These are phyloP conservation scores for Drosophila subobscura DNA, from an alignment of 1,140 invertebrate genomes.

Conservation along the genomic window DNA sequence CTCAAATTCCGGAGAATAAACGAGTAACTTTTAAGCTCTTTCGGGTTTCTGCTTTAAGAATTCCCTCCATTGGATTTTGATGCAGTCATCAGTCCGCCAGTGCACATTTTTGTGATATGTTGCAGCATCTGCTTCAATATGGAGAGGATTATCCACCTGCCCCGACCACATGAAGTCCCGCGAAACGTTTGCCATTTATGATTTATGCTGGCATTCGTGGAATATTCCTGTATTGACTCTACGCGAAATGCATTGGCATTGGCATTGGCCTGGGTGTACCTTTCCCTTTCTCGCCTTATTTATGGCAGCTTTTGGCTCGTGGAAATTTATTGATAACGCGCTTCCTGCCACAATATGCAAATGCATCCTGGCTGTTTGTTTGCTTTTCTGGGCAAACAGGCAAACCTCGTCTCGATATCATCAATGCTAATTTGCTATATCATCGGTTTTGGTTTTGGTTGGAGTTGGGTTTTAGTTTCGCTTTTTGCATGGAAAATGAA, in stretches of 20 bases:
- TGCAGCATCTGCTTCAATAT: constrained; percentile 51
- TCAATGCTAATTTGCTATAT: constrained; percentile 24
- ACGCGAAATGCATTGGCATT: constrained; percentile 32
- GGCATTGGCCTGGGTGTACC: background rate
- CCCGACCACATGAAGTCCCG: background rate
- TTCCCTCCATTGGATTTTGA: background rate
- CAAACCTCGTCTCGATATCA: constrained; percentile 6
- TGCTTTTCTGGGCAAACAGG: constrained; percentile 22
- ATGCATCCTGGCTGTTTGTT: constrained; percentile 28
- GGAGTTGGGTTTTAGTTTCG: background rate
- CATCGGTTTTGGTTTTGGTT: constrained; percentile 11
- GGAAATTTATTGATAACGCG: constrained; percentile 43
- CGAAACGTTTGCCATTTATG: constrained; percentile 40
- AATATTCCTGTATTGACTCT: constrained; percentile 57
- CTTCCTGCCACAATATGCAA: constrained; percentile 25
- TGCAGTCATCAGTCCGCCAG: constrained; percentile 10
- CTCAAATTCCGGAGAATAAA: background rate
- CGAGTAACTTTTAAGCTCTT: no score
- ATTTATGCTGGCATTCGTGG: constrained; percentile 44
- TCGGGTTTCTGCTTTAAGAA: background rate
- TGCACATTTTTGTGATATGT: constrained; percentile 25
- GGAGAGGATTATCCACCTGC: constrained; percentile 33
- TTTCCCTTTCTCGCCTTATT: constrained; percentile 24
- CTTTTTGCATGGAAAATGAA: background rate
- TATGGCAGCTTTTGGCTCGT: constrained; percentile 33